Evolutionary conservation across 2,113 vertebrate species (phyloP), one percentile per base, ranked within the genome.

Genomic region (Scatophagus argus): DNA sequence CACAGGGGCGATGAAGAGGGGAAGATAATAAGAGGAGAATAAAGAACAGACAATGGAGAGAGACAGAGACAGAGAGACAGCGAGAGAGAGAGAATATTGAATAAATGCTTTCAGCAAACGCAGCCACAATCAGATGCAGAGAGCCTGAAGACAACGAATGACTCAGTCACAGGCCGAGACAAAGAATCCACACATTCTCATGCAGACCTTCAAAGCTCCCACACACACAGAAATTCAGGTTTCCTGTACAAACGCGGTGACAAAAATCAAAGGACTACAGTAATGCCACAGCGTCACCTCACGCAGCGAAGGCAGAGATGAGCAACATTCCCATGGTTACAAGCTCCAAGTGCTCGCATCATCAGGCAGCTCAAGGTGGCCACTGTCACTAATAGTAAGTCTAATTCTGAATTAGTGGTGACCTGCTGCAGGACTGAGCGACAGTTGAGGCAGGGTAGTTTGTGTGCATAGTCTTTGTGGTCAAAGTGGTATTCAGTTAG

Each of bases 131-230:
- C 55, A 56, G 27, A 54, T n/a, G 29, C 44, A 23, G 36, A n/a
- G 31, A 67, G 79, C 70, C 67, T 23, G 51, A 62, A 76, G 77
- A 79, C 77, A 55, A 38, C 25, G 41, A 71, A 81, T 85, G 88
- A 90, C 23, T 86, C 84, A 73, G 49, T 66, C 65, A 31, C 0
- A 71, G 41, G 74, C 21, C 8, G n/a, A 70, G 49, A 74, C 59
- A 58, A 58, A 38, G 46, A 41, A 44, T 70, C 27, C 51, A 49
- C 46, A 55, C 54, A 34, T 74, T 77, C 16, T 43, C 21, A 11
- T 29, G 13, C 17, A 67, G 65, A 71, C 72, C 62, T 73, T 51
- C 49, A 80, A 38, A 43, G 14, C 5, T 55, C 63, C 61, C 71
- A 32, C 36, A 16, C 25, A 58, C 62, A 31, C 41, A 47, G 6